Conservation (phyloP, 2,797 vertebrate genomes). For the Megaceryle alcyon region DNA sequence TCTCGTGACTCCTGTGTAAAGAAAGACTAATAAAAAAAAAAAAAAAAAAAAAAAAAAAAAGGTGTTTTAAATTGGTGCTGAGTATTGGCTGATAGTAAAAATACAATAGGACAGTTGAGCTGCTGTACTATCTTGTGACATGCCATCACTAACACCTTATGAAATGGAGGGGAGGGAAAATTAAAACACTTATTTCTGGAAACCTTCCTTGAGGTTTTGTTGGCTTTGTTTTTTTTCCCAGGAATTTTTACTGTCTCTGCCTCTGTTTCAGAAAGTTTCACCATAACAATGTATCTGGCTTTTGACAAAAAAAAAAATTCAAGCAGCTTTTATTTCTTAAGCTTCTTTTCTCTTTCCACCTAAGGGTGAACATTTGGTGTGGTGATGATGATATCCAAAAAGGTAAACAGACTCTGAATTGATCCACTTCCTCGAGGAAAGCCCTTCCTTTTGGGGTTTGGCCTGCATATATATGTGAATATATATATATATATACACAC, state of each 20-base stretch:
- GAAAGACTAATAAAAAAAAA: background rate
- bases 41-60: background rate
- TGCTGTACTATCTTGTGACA: background rate
- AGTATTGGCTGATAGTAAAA: background rate
- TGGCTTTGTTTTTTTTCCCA: background rate
- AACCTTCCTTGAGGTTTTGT: background rate
- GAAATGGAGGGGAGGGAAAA: background rate
- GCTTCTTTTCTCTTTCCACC: background rate
- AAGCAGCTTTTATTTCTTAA: background rate
- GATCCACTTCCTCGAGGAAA: background rate
- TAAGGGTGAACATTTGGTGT: background rate
- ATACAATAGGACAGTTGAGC: background rate
- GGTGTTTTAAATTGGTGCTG: background rate
- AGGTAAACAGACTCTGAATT: background rate
- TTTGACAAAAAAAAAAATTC: background rate
- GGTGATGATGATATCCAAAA: background rate
- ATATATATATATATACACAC: fast-evolving
- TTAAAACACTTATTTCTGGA: background rate
- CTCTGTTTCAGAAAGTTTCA: background rate
- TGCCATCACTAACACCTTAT: background rate
- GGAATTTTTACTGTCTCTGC: background rate
- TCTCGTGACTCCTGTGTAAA: background rate
- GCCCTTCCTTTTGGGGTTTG: background rate
- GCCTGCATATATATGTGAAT: background rate
- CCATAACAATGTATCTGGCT: background rate